Evolutionary conservation across 92 coral and sea anemone genomes (phyloP).

Genomic region (Parazoanthus darwini): DNA sequence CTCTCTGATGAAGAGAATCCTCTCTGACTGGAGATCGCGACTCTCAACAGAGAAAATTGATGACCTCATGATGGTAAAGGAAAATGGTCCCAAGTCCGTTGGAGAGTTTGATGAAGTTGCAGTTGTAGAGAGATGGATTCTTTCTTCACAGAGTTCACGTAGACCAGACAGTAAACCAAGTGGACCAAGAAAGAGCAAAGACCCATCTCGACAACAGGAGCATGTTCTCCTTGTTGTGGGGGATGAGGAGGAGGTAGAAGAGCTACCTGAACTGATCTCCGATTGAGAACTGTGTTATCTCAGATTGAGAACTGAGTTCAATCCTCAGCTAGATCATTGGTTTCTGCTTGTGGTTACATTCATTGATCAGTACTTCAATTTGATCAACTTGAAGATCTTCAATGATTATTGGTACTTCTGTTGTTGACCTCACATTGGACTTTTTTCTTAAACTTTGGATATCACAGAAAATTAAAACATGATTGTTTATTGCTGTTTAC

Average conservation of each 20-base stretch:
- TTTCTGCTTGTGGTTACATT: too few relatives aligned
- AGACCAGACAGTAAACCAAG: background rate
- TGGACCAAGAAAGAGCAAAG: background rate
- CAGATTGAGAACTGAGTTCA: background rate
- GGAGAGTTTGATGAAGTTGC: background rate
- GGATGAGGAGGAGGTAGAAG: background rate
- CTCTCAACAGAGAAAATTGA: background rate
- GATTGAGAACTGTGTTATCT: background rate
- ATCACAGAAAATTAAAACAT: too few relatives aligned
- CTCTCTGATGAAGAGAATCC: background rate
- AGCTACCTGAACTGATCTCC: background rate
- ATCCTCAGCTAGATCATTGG: background rate
- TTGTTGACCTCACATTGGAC: too few relatives aligned
- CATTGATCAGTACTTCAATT: too few relatives aligned
- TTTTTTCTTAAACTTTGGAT: too few relatives aligned
- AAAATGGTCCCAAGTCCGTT: background rate
- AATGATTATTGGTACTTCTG: too few relatives aligned
- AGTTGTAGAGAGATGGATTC: background rate
- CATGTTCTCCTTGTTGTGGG: conserved; percentile 10
- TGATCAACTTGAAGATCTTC: too few relatives aligned
- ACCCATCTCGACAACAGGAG: background rate
- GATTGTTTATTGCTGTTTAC: too few relatives aligned
- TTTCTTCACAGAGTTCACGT: background rate
- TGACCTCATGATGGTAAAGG: conserved; percentile 17
- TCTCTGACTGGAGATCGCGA: conserved; percentile 14